Percentiles rank a stretch among this genome's conserved stretches.
Evolutionary conservation across 2,888 invertebrate species (phyloP).

Genomic region (Philereme vetulata): DNA sequence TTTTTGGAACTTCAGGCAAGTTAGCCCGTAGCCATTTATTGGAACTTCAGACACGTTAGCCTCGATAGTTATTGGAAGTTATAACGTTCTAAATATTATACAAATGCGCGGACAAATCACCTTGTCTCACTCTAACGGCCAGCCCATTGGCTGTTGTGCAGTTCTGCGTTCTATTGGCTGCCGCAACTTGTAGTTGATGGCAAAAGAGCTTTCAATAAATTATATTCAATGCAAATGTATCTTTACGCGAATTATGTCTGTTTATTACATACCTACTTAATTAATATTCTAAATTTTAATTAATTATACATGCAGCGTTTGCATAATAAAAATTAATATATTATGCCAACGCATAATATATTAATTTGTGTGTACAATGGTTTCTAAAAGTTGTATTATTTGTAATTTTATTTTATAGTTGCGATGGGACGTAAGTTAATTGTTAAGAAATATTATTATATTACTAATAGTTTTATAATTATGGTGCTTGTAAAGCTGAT

Average conservation of each 20-base stretch:
- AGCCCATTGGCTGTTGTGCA: too few species aligned
- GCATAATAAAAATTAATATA: not conserved
- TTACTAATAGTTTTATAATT: conserved; percentile 58
- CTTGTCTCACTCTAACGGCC: too few species aligned
- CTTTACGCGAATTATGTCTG: not conserved
- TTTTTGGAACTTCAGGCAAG: too few species aligned
- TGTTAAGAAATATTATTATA: conserved; percentile 56
- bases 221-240: not conserved
- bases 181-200: not conserved
- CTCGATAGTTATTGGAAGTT: too few species aligned
- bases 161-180: too few species aligned
- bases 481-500: conserved; percentile 74
- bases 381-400: conserved; percentile 11
- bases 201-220: not conserved
- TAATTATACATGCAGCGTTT: too few species aligned
- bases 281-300: too few species aligned
- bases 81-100: too few species aligned
- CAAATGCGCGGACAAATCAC: too few species aligned
- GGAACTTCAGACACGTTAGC: too few species aligned
- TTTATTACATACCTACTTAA: not conserved
- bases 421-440: conserved; percentile 55
- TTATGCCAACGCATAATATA: conserved; percentile 5
- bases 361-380: not conserved
- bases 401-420: conserved; percentile 25
- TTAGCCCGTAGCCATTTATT: too few species aligned